Base-by-base conservation (phyloP, 2,888 invertebrate species). In the Orthosia cruda region DNA sequence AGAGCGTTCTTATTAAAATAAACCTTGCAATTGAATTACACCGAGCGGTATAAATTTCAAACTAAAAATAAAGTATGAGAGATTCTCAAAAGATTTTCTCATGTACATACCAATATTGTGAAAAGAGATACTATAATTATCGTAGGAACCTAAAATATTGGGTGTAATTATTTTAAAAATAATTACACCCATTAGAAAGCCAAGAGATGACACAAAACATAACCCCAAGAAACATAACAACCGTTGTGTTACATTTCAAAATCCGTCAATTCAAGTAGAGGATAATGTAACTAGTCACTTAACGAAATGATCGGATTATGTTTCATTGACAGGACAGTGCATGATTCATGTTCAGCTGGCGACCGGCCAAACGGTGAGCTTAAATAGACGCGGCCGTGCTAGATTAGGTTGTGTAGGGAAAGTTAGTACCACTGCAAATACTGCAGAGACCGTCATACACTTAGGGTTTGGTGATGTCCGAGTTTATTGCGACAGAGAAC, bases 341-440 rank as follows among this genome's bases (percentile, higher is more conserved):
- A 90, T 93, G 93, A 93, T 91, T 93, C 93, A 93, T 90, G 87
- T 89, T 78, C 54, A 69, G 67, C 81, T 93, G 93, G 93, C 89
- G 12, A 13, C n/a, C 15, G 49, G 92, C 93, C 93, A 93, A 90
- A 64, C 80, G 74, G 80, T 87, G 81, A 71, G 82, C 89, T 89
- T 87, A 88, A 88, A 89, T 83, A 87, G 88, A 86, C 77, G 77
- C 64, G 77, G 71, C 73, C 68, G 83, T 62, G 62, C 80, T 84
- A 84, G 80, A 88, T 84, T 74, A 84, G 70, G 77, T 75, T 81
- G 65, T 88, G 71, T 71, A 76, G 47, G 32, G 59, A 69, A 83
- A 80, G 71, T 84, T 80, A 65, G 77, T 74, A 23, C 57, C 63
- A 50, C 52, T 77, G 67, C 57, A 67, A 64, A 61, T 73, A 64